Percentiles rank a stretch among this genome's conserved stretches.
Evolutionary conservation across 2,888 invertebrate genomes (phyloP).

Genomic region (Melieria crassipennis): DNA sequence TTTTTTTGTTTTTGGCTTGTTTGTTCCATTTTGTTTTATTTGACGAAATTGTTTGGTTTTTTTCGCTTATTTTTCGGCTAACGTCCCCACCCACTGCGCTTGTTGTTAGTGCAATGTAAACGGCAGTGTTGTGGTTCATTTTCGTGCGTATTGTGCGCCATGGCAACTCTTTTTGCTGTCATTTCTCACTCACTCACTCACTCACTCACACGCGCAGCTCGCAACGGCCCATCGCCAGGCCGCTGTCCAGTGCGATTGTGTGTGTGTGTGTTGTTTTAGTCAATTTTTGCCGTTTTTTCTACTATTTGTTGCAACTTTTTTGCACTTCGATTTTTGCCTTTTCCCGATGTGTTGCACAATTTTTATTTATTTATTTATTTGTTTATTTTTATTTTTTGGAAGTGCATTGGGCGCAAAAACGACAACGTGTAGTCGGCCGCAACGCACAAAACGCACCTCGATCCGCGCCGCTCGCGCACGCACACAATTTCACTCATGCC

Average conservation of each 20-base stretch:
- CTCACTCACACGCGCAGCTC: conserved; percentile 1
- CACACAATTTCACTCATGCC: conserved; percentile 30
- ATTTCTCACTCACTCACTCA: conserved; percentile 30
- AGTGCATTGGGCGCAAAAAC: conserved; percentile 8
- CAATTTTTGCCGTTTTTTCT: conserved; percentile 36
- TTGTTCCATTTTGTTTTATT: conserved; percentile 27
- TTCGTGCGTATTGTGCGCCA: conserved; percentile 47
- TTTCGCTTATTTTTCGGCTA: conserved; percentile 26
- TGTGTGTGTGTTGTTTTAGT: conserved; percentile 44
- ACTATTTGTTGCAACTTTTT: background rate
- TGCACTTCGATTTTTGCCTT: background rate
- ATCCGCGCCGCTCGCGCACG: conserved; percentile 1
- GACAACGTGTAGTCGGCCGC: conserved; percentile 15
- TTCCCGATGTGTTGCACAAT: conserved; percentile 18
- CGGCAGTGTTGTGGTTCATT: conserved; percentile 47
- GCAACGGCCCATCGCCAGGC: background rate
- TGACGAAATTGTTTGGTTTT: conserved; percentile 17
- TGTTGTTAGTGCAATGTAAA: conserved; percentile 29
- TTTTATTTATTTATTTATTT: conserved; percentile 33
- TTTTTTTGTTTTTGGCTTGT: conserved; percentile 3
- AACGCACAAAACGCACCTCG: conserved; percentile 18
- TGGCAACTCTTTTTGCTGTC: conserved; percentile 40
- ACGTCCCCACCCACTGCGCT: conserved; percentile 27
- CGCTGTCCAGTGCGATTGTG: conserved; percentile 9
- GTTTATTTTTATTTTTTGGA: conserved; percentile 44